These are phyloP conservation scores for Thalpophila matura DNA, from an alignment of 2,888 invertebrate species.

Conservation along the genomic window DNA sequence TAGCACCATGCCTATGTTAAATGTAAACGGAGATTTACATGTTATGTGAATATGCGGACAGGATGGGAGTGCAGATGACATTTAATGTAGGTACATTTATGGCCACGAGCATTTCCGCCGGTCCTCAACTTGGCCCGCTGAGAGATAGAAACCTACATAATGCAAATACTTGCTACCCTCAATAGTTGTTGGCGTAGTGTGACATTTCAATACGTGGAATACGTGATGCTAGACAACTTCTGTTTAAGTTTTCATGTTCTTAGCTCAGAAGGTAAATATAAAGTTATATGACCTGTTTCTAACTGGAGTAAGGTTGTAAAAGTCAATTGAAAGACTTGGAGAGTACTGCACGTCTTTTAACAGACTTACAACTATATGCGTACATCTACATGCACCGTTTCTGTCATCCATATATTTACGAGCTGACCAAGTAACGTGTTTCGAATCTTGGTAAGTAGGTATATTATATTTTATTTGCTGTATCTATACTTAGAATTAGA, in stretches of 20 bases:
- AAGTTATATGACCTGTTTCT: slow-evolving; percentile 16
- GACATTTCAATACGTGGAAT: slow-evolving; percentile 10
- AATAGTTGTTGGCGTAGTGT: slow-evolving; percentile 20
- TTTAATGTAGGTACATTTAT: slow-evolving; percentile 5
- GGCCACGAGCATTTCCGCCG: background rate
- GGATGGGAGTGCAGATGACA: background rate
- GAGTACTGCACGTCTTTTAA: background rate
- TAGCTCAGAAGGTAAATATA: slow-evolving; percentile 12
- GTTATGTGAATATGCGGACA: slow-evolving; percentile 1
- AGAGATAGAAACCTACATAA: background rate
- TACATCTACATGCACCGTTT: too few species aligned
- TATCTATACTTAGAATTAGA: too few species aligned
- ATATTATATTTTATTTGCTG: too few species aligned
- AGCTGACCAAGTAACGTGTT: too few species aligned
- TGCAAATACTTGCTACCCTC: background rate
- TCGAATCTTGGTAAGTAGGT: too few species aligned
- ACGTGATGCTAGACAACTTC: background rate
- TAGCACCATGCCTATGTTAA: background rate
- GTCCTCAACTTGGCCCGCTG: background rate
- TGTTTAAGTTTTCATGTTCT: slow-evolving; percentile 27
- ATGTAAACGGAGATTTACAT: background rate
- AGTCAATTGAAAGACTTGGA: slow-evolving; percentile 15
- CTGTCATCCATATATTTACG: too few species aligned
- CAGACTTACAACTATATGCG: too few species aligned
- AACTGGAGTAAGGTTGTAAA: slow-evolving; percentile 13